Conservation (phyloP, 1,140 invertebrate genomes). For the Maniola jurtina region DNA sequence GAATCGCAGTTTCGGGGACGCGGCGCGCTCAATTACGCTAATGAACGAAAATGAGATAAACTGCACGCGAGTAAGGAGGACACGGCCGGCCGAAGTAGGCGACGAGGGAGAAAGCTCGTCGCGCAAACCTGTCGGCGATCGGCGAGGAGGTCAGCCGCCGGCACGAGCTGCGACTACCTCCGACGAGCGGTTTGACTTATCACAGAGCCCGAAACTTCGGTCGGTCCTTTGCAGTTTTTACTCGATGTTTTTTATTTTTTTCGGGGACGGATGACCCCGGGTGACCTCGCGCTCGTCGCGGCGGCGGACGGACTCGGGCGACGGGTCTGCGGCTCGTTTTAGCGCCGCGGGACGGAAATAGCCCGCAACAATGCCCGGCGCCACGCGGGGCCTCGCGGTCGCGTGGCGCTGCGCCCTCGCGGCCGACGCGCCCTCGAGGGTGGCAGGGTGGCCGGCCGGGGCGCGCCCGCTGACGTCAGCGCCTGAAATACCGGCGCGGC, state of each 20-base stretch:
- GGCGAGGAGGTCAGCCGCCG: not conserved
- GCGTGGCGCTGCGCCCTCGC: slow-evolving; percentile 30
- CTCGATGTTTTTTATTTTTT: too few species aligned
- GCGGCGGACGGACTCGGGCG: slow-evolving; percentile 20
- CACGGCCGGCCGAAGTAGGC: too few species aligned
- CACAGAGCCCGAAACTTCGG: too few species aligned
- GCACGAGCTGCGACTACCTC: too few species aligned
- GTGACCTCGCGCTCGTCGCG: slow-evolving; percentile 7
- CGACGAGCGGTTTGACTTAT: too few species aligned
- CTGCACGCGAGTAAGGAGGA: not conserved
- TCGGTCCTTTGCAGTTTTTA: too few species aligned
- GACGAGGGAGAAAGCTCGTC: slow-evolving; percentile 28
- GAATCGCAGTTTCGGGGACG: not conserved
- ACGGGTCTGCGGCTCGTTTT: slow-evolving; percentile 28
- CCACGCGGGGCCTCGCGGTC: slow-evolving; percentile 43
- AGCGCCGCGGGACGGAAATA: slow-evolving; percentile 39
- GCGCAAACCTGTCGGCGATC: slow-evolving; percentile 29
- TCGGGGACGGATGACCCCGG: not conserved
- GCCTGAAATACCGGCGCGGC: not conserved
- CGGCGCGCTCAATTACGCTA: not conserved
- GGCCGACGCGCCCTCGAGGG: too few species aligned
- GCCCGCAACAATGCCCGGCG: slow-evolving; percentile 39
- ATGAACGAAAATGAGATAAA: slow-evolving; percentile 12
- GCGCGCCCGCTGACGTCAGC: slow-evolving; percentile 12
- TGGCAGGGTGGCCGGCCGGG: slow-evolving; percentile 22